A percentile compares a stretch with the other conserved stretches of the same genome.
These are phyloP conservation scores for Globodera ellingtonae DNA, from an alignment of 1,140 invertebrate species.

Conservation along the genomic window DNA sequence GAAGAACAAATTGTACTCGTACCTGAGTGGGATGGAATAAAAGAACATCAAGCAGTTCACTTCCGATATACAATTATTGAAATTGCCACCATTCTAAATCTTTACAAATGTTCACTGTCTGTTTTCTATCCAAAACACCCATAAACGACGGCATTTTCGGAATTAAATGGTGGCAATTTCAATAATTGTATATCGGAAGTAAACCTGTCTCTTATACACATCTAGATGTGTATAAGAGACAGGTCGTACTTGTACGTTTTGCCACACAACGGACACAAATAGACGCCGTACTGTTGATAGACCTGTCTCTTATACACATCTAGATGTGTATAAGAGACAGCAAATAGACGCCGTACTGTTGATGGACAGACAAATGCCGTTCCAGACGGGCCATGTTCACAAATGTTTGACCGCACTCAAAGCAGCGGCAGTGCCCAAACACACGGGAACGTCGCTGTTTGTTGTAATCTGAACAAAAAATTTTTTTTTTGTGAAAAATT, in stretches of 20 bases:
- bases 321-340: too few relatives aligned
- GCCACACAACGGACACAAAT: slow-evolving; percentile 58
- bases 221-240: too few relatives aligned
- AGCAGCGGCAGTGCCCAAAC: slow-evolving; percentile 51
- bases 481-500: not conserved
- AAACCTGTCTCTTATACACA: too few relatives aligned
- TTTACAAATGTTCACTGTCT: too few relatives aligned
- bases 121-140: too few relatives aligned
- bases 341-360: slow-evolving; percentile 57
- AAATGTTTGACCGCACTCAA: slow-evolving; percentile 59
- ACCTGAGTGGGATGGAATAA: not conserved
- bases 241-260: slow-evolving; percentile 62
- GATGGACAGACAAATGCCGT: slow-evolving; percentile 61
- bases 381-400: slow-evolving; percentile 59
- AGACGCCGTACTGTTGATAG: slow-evolving; percentile 59
- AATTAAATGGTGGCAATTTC: too few relatives aligned
- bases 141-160: too few relatives aligned
- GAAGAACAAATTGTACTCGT: slow-evolving; percentile 59
- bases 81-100: too few relatives aligned
- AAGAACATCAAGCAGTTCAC: not conserved
- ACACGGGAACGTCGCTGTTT: slow-evolving; percentile 52
- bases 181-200: too few relatives aligned
- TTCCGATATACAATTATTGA: too few relatives aligned
- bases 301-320: too few relatives aligned
- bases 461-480: not conserved